Evolutionary conservation across 2,113 vertebrate species (phyloP).

Genomic region (Ancistrus triradiatus): DNA sequence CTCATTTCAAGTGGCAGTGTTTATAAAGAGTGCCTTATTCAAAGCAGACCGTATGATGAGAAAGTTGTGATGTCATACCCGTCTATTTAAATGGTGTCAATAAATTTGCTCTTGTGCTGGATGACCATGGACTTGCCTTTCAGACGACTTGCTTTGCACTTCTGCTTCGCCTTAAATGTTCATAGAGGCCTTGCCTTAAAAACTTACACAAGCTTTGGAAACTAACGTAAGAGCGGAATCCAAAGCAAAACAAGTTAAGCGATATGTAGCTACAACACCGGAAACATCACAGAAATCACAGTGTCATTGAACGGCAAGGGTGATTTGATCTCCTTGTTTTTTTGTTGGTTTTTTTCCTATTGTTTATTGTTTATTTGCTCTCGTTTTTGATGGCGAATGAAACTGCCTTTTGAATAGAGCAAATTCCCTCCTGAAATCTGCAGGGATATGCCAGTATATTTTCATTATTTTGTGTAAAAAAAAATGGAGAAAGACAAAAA

Average conservation of each 20-base stretch:
- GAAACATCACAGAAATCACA: slow-evolving; percentile 37
- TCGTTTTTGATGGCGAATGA: slow-evolving; percentile 61
- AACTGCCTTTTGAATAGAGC: slow-evolving; percentile 70
- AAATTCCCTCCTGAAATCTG: slow-evolving; percentile 62
- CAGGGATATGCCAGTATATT: slow-evolving; percentile 74
- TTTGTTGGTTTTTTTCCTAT: slow-evolving; percentile 46
- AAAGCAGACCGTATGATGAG: slow-evolving; percentile 14
- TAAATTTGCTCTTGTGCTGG: slow-evolving; percentile 12
- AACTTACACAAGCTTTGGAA: slow-evolving; percentile 63
- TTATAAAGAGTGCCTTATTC: background rate
- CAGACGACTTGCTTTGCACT: slow-evolving; percentile 25
- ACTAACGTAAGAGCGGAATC: slow-evolving; percentile 37
- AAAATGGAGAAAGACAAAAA: slow-evolving; percentile 71
- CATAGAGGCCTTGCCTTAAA: slow-evolving; percentile 48
- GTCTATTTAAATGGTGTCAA: background rate
- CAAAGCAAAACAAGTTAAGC: slow-evolving; percentile 48
- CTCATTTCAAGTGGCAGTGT: slow-evolving; percentile 7
- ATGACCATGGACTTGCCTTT: slow-evolving; percentile 12
- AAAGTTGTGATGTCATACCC: background rate
- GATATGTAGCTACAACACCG: slow-evolving; percentile 52
- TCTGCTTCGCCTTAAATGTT: slow-evolving; percentile 21
- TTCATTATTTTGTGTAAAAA: slow-evolving; percentile 75
- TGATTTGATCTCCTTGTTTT: slow-evolving; percentile 50
- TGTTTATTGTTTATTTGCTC: slow-evolving; percentile 45
- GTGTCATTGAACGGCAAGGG: slow-evolving; percentile 47